phyloP scores from a whole-genome alignment of 2,888 invertebrate genomes.

The Adelognathus sp. region DNA sequence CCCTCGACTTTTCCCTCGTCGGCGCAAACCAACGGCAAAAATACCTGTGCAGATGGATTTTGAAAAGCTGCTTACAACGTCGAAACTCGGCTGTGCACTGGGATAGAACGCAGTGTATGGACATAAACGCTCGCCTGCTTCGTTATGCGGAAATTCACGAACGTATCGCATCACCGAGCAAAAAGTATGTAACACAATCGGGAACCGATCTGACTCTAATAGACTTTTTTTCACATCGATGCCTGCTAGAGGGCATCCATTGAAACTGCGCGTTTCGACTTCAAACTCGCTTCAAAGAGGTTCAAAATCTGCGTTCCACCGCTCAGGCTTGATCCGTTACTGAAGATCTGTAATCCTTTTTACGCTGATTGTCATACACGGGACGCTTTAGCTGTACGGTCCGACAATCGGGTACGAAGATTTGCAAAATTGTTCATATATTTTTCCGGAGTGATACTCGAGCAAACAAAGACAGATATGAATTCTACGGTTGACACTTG shows the following conservation, averaged over 20 bases:
- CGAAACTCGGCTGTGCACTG: background rate
- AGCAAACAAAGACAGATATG: no score
- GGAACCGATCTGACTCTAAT: background rate
- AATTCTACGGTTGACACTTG: no score
- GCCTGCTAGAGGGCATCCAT: background rate
- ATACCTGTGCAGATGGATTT: slow-evolving; percentile 7
- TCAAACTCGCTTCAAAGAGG: background rate
- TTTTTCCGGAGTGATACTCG: no score
- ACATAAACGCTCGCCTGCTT: background rate
- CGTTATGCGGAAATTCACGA: slow-evolving; percentile 7
- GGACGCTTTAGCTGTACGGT: no score
- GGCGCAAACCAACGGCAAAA: background rate
- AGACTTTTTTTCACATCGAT: background rate
- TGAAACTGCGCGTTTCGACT: background rate
- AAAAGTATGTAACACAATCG: background rate
- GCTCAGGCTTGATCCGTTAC: background rate
- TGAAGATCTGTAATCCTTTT: background rate
- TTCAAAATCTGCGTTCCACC: background rate
- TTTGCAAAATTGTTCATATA: no score
- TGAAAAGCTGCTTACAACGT: slow-evolving; percentile 20
- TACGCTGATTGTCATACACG: no score
- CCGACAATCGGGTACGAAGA: no score
- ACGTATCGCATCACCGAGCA: background rate
- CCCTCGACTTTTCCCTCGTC: slow-evolving; percentile 15
- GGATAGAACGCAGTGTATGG: background rate